phyloP scores from a whole-genome alignment of 2,797 vertebrate species.

The Sebastes hubbsi region DNA sequence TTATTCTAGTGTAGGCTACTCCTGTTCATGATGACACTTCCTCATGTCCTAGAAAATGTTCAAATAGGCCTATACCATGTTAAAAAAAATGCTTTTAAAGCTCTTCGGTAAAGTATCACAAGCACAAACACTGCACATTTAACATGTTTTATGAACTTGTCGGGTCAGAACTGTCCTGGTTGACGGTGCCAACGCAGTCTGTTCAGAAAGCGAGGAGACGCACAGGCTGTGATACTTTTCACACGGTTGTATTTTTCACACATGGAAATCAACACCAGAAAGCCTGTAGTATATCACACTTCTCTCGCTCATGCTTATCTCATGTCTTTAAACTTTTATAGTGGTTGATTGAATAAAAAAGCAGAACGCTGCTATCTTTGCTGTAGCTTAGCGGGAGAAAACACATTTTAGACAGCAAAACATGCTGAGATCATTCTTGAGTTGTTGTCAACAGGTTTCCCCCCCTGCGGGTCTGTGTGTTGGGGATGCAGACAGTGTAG shows the following conservation, averaged over 20 bases:
- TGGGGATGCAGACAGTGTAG: slow-evolving; percentile 25
- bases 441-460: neutral
- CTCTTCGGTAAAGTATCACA: neutral
- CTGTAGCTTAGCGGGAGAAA: neutral
- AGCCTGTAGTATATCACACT: slow-evolving; percentile 29
- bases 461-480: neutral
- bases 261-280: slow-evolving; percentile 26
- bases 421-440: neutral
- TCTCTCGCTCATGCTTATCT: slow-evolving; percentile 11
- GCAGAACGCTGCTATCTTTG: neutral
- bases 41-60: neutral
- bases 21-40: neutral
- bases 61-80: neutral
- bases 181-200: neutral
- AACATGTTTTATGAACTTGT: neutral
- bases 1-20: neutral
- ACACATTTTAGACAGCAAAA: neutral
- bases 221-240: slow-evolving; percentile 27
- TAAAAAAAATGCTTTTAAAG: neutral
- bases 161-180: slow-evolving; percentile 8
- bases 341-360: neutral
- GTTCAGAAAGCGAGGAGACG: neutral
- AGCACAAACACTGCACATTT: neutral
- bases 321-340: slow-evolving; percentile 10
- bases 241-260: slow-evolving; percentile 40